Percentiles rank a stretch among this genome's conserved stretches.
These are phyloP conservation scores for Galeruca laticollis DNA, from an alignment of 2,888 invertebrate genomes.

Conservation along the genomic window DNA sequence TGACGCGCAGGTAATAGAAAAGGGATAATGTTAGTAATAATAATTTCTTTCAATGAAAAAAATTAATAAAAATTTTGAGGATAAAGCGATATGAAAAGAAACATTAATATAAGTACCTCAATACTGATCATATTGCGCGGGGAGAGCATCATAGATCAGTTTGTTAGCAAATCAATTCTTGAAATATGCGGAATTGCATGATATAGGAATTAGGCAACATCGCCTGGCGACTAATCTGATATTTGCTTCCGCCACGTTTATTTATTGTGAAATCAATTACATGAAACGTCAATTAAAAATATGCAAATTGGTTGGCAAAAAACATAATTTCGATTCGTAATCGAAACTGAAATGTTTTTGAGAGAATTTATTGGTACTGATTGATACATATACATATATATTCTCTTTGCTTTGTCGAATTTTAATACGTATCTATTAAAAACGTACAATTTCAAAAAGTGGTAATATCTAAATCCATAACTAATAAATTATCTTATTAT, in stretches of 20 bases:
- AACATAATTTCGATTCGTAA: slow-evolving; percentile 33
- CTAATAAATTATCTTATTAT: no score
- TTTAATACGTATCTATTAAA: not conserved
- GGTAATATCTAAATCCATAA: no score
- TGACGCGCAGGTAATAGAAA: no score
- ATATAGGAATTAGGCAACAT: not conserved
- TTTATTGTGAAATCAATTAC: slow-evolving; percentile 47
- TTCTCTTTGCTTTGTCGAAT: not conserved
- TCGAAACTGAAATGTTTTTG: slow-evolving; percentile 34
- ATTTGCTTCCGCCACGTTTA: slow-evolving; percentile 39
- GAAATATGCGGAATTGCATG: not conserved
- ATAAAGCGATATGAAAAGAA: no score
- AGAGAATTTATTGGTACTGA: slow-evolving; percentile 26
- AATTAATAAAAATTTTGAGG: no score
- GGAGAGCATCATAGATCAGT: no score
- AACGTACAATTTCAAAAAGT: not conserved
- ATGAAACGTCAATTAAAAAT: slow-evolving; percentile 47
- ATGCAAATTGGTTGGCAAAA: slow-evolving; percentile 46
- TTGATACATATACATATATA: slow-evolving; percentile 4
- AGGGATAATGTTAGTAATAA: no score
- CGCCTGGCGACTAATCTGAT: slow-evolving; percentile 30
- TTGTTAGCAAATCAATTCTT: no score
- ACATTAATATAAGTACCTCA: no score
- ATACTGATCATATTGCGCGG: no score
- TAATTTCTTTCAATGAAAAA: no score